Evolutionary conservation across 2,888 invertebrate species (phyloP).

Genomic region (Heliconius sara): DNA sequence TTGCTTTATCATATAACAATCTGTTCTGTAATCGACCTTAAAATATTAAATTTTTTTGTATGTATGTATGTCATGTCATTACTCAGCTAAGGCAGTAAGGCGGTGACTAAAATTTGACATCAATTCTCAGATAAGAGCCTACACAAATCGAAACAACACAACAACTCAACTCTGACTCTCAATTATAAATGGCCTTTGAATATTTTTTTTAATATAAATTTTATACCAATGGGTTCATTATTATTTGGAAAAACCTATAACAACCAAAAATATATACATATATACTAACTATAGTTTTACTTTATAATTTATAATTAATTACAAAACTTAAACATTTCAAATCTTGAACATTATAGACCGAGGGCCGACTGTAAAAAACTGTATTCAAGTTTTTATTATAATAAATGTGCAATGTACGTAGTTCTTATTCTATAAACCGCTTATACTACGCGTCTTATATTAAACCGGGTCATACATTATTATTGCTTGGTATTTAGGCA

Average conservation of each 20-base stretch:
- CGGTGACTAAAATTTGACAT: too few species aligned
- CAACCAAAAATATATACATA: too few species aligned
- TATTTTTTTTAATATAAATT: too few species aligned
- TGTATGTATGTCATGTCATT: not conserved
- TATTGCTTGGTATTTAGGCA: conserved; percentile 58
- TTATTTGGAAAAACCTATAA: too few species aligned
- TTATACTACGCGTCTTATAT: conserved; percentile 26
- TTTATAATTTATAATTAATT: too few species aligned
- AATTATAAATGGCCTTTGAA: too few species aligned
- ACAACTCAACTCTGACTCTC: too few species aligned
- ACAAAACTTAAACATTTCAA: too few species aligned
- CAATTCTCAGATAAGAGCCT: too few species aligned
- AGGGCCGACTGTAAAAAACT: not conserved
- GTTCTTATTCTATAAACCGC: conserved; percentile 16
- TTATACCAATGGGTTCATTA: too few species aligned
- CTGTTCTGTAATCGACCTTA: not conserved
- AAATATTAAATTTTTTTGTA: not conserved
- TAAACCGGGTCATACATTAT: conserved; percentile 32
- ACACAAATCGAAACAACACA: too few species aligned
- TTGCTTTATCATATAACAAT: not conserved
- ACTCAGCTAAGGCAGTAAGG: not conserved
- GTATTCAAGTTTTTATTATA: not conserved
- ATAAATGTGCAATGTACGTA: conserved; percentile 19
- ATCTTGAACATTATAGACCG: not conserved
- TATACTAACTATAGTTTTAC: too few species aligned